These are phyloP conservation scores for Podarcis cretensis DNA, from an alignment of 2,113 vertebrate species.

Conservation along the genomic window DNA sequence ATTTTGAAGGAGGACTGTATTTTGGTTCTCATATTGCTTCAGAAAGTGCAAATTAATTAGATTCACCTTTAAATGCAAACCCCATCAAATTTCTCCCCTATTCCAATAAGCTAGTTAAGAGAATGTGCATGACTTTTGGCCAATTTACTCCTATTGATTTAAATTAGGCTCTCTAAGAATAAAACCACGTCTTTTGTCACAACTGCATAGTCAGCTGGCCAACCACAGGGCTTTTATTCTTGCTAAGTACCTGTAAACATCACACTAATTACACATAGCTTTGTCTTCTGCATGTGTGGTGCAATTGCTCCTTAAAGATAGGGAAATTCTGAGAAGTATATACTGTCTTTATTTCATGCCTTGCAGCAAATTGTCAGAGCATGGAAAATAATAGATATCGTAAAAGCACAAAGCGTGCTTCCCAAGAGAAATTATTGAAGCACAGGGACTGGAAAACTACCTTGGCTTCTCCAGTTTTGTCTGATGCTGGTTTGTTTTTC, in stretches of 20 bases:
- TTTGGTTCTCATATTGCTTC: too few relatives aligned
- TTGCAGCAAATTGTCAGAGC: neutral
- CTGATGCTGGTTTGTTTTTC: neutral
- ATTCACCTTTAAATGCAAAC: too few relatives aligned
- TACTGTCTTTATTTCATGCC: neutral
- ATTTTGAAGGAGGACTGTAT: too few relatives aligned
- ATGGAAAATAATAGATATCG: neutral
- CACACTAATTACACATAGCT: constrained; percentile 23
- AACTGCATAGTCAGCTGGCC: neutral
- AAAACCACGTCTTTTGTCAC: neutral
- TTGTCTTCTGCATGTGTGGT: neutral
- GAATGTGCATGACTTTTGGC: neutral
- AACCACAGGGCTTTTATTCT: neutral
- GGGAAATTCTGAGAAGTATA: constrained; percentile 24
- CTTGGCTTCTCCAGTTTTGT: neutral
- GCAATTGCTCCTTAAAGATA: neutral
- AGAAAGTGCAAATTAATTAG: too few relatives aligned
- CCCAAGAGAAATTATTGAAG: neutral
- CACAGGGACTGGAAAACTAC: constrained; percentile 4
- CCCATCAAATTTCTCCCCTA: too few relatives aligned
- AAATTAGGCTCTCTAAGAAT: neutral
- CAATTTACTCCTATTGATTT: neutral
- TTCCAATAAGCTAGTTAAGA: neutral
- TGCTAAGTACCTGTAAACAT: neutral
- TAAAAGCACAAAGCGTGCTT: constrained; percentile 4